These are phyloP conservation scores for Trypoxylon attenuatum DNA, from an alignment of 2,888 invertebrate species.

Conservation along the genomic window DNA sequence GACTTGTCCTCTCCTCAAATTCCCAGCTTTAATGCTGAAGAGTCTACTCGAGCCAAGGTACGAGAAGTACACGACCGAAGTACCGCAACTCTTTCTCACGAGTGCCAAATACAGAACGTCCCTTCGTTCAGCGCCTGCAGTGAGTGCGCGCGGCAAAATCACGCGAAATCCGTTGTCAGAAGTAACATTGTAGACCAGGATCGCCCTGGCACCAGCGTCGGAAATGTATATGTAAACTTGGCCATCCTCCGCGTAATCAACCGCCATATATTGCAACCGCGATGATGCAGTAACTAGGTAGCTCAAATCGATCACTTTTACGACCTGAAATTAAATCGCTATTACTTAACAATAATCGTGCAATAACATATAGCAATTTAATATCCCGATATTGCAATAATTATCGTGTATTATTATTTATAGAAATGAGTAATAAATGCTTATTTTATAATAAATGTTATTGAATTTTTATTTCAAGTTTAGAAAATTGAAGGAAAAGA, in stretches of 20 bases:
- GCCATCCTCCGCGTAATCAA: slow-evolving; percentile 80
- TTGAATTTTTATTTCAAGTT: no score
- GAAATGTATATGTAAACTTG: slow-evolving; percentile 79
- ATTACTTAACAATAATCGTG: no score
- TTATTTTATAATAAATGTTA: no score
- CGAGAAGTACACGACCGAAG: slow-evolving; percentile 77
- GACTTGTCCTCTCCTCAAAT: slow-evolving; percentile 76
- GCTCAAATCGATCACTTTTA: slow-evolving; percentile 80
- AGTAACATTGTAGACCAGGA: slow-evolving; percentile 77
- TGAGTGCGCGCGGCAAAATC: slow-evolving; percentile 77
- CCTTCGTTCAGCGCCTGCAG: slow-evolving; percentile 67
- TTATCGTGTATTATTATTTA: no score
- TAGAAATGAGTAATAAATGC: no score
- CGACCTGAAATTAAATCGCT: slow-evolving; percentile 69
- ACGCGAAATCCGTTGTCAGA: slow-evolving; percentile 77
- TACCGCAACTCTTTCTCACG: slow-evolving; percentile 76
- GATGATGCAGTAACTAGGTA: slow-evolving; percentile 78
- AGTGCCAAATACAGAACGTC: slow-evolving; percentile 80
- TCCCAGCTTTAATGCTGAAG: slow-evolving; percentile 77
- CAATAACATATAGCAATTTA: no score
- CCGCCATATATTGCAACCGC: slow-evolving; percentile 81
- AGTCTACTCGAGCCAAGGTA: slow-evolving; percentile 78
- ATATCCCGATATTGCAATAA: no score
- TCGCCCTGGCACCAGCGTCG: slow-evolving; percentile 80
- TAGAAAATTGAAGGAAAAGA: not conserved